These are phyloP conservation scores for Blastobasis lacticolella DNA, from an alignment of 2,888 invertebrate genomes.

Conservation along the genomic window DNA sequence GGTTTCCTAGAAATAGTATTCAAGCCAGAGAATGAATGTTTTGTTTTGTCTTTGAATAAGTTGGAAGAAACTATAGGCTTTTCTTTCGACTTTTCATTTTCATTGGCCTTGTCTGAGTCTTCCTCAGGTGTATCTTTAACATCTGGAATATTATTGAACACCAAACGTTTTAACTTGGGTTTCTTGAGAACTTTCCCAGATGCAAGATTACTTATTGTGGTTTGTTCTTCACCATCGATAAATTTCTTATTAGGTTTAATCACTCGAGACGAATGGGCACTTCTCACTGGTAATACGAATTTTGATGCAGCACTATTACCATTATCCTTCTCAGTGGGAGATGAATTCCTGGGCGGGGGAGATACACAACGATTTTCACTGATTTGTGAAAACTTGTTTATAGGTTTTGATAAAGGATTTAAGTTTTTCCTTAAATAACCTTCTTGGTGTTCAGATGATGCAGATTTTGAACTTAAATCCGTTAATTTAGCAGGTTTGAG, in stretches of 20 bases:
- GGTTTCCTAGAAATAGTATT: slow-evolving; percentile 40
- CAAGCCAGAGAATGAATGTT: slow-evolving; percentile 54
- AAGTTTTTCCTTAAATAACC: slow-evolving; percentile 62
- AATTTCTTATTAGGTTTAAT: slow-evolving; percentile 92
- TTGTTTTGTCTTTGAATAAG: slow-evolving; percentile 62
- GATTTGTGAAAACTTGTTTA: slow-evolving; percentile 64
- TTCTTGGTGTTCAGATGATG: slow-evolving; percentile 58
- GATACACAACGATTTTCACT: slow-evolving; percentile 62
- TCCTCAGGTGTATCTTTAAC: slow-evolving; percentile 49
- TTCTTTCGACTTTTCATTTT: slow-evolving; percentile 46
- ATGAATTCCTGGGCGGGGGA: slow-evolving; percentile 57
- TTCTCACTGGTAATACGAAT: slow-evolving; percentile 86
- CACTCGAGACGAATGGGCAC: slow-evolving; percentile 88
- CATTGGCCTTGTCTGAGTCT: slow-evolving; percentile 40
- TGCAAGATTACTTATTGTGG: slow-evolving; percentile 34
- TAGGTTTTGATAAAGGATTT: slow-evolving; percentile 62
- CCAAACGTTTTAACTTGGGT: slow-evolving; percentile 62
- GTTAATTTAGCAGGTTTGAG: slow-evolving; percentile 77
- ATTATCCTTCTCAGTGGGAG: slow-evolving; percentile 53
- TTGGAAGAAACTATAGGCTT: slow-evolving; percentile 44
- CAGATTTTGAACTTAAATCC: slow-evolving; percentile 75
- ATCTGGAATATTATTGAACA: slow-evolving; percentile 56
- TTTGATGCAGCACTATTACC: slow-evolving; percentile 52
- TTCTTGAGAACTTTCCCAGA: slow-evolving; percentile 65
- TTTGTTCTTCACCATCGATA: slow-evolving; percentile 78